phyloP scores from a whole-genome alignment of 2,113 vertebrate genomes.

The Climacteris rufus region DNA sequence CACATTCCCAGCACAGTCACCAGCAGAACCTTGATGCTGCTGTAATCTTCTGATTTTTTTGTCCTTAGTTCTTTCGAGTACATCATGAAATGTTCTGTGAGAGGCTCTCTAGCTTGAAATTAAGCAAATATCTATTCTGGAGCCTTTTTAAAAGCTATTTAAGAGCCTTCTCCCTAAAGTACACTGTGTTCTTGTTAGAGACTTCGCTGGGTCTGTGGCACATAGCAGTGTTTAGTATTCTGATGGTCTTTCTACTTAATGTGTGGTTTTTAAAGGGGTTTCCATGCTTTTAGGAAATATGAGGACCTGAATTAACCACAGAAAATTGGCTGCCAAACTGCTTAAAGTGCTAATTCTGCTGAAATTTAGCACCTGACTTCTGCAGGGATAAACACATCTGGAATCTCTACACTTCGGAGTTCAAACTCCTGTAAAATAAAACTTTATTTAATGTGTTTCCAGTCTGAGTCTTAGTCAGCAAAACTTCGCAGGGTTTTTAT shows the following conservation, averaged over 20 bases:
- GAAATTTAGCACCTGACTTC: slow-evolving; percentile 53
- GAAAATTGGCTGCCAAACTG: slow-evolving; percentile 1
- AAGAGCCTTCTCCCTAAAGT: slow-evolving; percentile 4
- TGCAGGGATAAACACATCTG: slow-evolving; percentile 45
- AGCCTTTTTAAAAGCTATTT: not conserved
- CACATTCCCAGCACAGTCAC: not conserved
- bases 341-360: slow-evolving; percentile 35
- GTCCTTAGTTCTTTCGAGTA: not conserved
- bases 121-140: not conserved
- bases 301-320: slow-evolving; percentile 12
- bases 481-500: not conserved
- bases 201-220: not conserved
- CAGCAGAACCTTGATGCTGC: not conserved
- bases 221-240: not conserved
- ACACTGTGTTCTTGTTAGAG: not conserved
- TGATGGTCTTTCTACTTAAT: not conserved
- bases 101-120: not conserved
- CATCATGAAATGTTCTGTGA: not conserved
- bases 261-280: not conserved
- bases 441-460: slow-evolving; percentile 12
- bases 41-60: not conserved
- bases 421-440: not conserved
- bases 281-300: not conserved
- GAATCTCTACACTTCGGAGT: not conserved
- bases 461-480: not conserved